A percentile compares a stretch with the other conserved stretches of the same genome.
Conservation (phyloP, 2,113 vertebrate species). For the Spermophilus dauricus region DNA sequence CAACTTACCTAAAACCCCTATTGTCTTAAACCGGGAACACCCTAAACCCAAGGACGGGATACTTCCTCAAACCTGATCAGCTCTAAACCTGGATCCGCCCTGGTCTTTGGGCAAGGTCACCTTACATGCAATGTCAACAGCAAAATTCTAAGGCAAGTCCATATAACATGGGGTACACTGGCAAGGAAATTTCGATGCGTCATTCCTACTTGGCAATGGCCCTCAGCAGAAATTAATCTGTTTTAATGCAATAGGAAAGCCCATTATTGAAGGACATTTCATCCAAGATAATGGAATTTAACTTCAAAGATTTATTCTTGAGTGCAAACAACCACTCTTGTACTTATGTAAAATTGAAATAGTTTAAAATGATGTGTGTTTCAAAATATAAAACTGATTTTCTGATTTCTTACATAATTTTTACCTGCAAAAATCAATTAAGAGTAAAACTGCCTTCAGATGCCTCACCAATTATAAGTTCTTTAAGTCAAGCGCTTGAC, state of each 20-base stretch:
- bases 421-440: constrained; percentile 9
- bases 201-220: no score
- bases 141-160: no score
- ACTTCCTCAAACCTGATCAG: no score
- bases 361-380: constrained; percentile 28
- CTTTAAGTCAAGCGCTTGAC: neutral
- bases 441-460: constrained; percentile 7
- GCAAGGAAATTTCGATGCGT: no score
- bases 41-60: no score
- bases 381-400: neutral
- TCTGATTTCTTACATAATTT: neutral
- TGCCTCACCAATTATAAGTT: neutral
- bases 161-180: no score
- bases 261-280: neutral
- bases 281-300: constrained; percentile 28
- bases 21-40: no score
- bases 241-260: constrained; percentile 25
- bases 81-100: no score
- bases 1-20: no score
- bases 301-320: constrained; percentile 49
- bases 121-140: no score
- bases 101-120: no score
- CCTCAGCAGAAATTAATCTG: constrained; percentile 45
- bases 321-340: constrained; percentile 19
- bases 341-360: constrained; percentile 27